Percentiles rank a stretch among this genome's conserved stretches.
These are phyloP conservation scores for Troides oblongomaculatus DNA, from an alignment of 2,888 invertebrate genomes.

Conservation along the genomic window DNA sequence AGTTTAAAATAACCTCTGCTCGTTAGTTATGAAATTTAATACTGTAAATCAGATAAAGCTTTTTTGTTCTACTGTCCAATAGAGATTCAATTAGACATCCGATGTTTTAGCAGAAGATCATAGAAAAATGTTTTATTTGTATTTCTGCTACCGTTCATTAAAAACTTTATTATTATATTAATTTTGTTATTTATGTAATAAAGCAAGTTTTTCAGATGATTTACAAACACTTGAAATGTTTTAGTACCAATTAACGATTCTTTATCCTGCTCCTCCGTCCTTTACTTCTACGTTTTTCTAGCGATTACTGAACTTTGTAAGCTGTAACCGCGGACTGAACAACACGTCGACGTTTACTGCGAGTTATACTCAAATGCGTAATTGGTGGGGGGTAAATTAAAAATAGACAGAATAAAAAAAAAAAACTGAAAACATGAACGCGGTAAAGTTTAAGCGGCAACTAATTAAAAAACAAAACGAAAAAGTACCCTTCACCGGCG, in stretches of 20 bases:
- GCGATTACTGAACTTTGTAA: constrained; percentile 12
- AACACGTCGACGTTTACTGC: constrained; percentile 40
- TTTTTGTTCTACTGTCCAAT: not conserved
- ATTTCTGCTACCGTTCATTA: not conserved
- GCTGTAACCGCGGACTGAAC: constrained; percentile 34
- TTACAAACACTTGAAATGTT: not conserved
- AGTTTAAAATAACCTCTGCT: constrained; percentile 7
- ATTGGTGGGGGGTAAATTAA: constrained; percentile 44
- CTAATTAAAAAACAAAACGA: constrained; percentile 73
- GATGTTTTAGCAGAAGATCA: not conserved
- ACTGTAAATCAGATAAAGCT: not conserved
- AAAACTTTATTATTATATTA: not conserved
- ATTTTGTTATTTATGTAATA: not conserved
- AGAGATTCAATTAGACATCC: too few species aligned
- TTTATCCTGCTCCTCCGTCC: not conserved
- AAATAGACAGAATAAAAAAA: constrained; percentile 44
- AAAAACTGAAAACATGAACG: constrained; percentile 52
- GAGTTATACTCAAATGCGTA: constrained; percentile 42
- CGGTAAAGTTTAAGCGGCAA: constrained; percentile 68
- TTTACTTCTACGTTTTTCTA: not conserved
- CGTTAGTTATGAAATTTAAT: not conserved
- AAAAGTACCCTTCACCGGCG: constrained; percentile 56
- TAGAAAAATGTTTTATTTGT: not conserved
- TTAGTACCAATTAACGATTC: constrained; percentile 1
- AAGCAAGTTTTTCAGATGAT: not conserved